Percentiles rank a stretch among this genome's conserved stretches.
Evolutionary conservation across 2,797 vertebrate genomes (phyloP).

Genomic region (Adelosebastes latens): DNA sequence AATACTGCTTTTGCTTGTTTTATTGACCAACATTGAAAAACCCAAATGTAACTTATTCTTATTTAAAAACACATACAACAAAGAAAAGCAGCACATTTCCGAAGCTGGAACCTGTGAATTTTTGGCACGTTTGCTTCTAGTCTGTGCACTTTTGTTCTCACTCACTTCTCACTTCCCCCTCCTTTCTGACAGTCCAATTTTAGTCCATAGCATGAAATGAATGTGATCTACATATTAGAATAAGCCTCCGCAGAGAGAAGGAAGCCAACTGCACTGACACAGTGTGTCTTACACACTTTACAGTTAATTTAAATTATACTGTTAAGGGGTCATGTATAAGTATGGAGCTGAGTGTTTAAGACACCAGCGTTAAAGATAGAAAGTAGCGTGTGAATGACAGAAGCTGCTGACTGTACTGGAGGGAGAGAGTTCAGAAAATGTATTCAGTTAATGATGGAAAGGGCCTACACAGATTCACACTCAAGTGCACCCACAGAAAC

Average conservation of each 20-base stretch:
- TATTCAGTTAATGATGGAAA: not conserved
- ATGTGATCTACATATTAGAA: not conserved
- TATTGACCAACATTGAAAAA: not conserved
- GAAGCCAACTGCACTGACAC: not conserved
- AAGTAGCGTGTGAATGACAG: not conserved
- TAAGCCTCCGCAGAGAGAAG: not conserved
- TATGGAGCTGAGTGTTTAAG: not conserved
- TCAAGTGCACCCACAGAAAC: not conserved
- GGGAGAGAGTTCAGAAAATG: not conserved
- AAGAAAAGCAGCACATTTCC: not conserved
- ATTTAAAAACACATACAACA: not conserved
- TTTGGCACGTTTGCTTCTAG: not conserved
- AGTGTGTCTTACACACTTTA: not conserved
- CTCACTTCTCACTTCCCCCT: too few species aligned
- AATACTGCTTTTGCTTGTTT: not conserved
- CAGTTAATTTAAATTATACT: constrained; percentile 2
- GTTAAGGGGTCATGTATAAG: not conserved
- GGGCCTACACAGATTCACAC: constrained; percentile 2
- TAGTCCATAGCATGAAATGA: not conserved
- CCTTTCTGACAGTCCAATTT: too few species aligned
- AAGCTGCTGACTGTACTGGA: constrained; percentile 1
- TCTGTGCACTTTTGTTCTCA: too few species aligned
- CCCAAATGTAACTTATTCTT: too few species aligned
- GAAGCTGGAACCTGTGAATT: not conserved
- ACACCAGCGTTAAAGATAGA: not conserved